Evolutionary conservation across 2,797 vertebrate genomes (phyloP).

Genomic region (Aythya fuligula): DNA sequence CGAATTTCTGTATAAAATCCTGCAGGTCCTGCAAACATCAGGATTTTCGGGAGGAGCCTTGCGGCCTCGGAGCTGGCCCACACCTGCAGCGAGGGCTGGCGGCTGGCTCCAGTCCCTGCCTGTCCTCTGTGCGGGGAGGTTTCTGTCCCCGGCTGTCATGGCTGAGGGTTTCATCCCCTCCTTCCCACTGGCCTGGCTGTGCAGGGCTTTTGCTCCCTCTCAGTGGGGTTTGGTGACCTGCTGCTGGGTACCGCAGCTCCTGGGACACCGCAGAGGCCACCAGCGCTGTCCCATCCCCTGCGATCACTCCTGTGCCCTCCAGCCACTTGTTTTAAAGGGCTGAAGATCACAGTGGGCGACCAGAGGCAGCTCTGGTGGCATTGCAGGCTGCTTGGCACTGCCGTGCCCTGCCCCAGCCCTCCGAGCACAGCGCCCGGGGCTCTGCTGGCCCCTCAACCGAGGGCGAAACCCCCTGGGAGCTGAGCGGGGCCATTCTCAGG

Average conservation of each 20-base stretch:
- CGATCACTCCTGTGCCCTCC: background rate
- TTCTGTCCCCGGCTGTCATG: background rate
- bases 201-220: background rate
- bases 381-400: background rate
- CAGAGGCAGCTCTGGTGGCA: background rate
- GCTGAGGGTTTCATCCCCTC: background rate
- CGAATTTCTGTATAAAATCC: background rate
- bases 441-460: background rate
- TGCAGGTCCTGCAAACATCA: background rate
- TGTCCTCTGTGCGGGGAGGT: background rate
- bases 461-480: fast-evolving
- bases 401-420: fast-evolving
- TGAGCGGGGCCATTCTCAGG: background rate
- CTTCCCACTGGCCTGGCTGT: no score
- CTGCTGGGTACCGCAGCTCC: fast-evolving
- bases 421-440: background rate
- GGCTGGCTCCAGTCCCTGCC: background rate
- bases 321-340: background rate
- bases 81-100: background rate
- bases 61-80: background rate
- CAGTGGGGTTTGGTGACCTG: background rate
- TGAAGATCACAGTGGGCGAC: fast-evolving
- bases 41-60: background rate
- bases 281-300: background rate
- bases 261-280: background rate